Conservation (phyloP, 1,140 invertebrate genomes). For the Ganaspis sp. region DNA sequence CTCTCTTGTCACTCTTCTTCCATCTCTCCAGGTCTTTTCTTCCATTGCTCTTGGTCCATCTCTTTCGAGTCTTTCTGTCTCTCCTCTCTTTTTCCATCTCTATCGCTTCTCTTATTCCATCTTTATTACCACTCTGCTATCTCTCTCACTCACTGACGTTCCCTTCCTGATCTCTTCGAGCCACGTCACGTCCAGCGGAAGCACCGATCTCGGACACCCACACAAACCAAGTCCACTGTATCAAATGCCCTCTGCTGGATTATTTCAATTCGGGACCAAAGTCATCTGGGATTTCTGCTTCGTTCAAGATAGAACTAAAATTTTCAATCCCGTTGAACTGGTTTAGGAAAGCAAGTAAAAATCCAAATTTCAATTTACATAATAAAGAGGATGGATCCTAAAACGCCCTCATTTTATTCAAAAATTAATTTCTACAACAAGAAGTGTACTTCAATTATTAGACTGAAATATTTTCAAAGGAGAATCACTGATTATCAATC, state of each 20-base stretch:
- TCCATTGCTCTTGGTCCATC: constrained; percentile 49
- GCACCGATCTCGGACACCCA: constrained; percentile 71
- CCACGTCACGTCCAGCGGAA: constrained; percentile 68
- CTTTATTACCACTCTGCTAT: too few species aligned
- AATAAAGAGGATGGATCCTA: too few species aligned
- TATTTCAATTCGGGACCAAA: constrained; percentile 30
- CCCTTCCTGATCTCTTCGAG: constrained; percentile 47
- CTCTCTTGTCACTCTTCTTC: constrained; percentile 54
- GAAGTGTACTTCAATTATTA: too few species aligned
- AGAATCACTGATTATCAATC: too few species aligned
- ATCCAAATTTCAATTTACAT: too few species aligned
- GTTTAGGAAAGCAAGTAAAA: too few species aligned
- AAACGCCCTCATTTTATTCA: too few species aligned
- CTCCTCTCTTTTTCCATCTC: too few species aligned
- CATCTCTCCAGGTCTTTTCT: constrained; percentile 47
- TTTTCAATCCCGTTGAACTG: too few species aligned
- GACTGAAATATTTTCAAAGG: too few species aligned
- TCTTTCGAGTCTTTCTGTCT: too few species aligned
- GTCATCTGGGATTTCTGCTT: constrained; percentile 56
- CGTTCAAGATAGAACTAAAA: constrained; percentile 31
- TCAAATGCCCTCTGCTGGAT: constrained; percentile 50
- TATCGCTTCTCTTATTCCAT: constrained; percentile 51
- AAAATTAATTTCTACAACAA: too few species aligned
- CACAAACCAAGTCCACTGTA: constrained; percentile 54
- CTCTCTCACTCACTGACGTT: constrained; percentile 49